Evolutionary conservation across 2,797 vertebrate genomes (phyloP).

Genomic region (Coendou prehensilis): DNA sequence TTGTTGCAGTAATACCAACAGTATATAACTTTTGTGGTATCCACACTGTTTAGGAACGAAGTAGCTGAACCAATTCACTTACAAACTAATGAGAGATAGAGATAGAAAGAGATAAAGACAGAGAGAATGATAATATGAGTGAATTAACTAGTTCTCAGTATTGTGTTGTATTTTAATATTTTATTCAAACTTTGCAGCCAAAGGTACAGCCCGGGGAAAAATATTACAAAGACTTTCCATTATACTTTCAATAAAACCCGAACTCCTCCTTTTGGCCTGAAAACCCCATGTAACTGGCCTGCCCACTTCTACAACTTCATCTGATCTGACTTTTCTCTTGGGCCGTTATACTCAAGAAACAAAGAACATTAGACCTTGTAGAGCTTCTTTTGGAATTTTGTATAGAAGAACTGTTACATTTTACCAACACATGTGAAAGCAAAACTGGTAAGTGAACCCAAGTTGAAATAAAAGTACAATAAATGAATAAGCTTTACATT

Average conservation of each 20-base stretch:
- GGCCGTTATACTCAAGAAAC: neutral
- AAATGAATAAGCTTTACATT: conserved; percentile 1
- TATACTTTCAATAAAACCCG: neutral
- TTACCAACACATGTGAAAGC: neutral
- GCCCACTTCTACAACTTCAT: neutral
- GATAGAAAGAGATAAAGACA: neutral
- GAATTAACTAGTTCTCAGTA: neutral
- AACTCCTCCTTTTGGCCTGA: neutral
- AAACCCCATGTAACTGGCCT: neutral
- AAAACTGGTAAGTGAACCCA: conserved; percentile 61
- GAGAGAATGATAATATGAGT: neutral
- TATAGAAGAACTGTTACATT: conserved; percentile 13
- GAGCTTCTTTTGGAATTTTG: neutral
- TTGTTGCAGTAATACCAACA: neutral
- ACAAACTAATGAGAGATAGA: neutral
- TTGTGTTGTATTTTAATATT: neutral
- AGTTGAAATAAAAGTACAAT: conserved; percentile 41
- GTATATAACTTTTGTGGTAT: neutral
- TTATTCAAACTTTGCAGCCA: conserved; percentile 34
- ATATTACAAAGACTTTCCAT: neutral
- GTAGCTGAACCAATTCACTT: neutral
- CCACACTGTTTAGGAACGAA: neutral
- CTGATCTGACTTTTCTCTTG: neutral
- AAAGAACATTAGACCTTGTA: neutral
- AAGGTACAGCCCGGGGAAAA: neutral